Evolutionary conservation across 2,113 vertebrate genomes (phyloP).

Genomic region (Lutjanus erythropterus): DNA sequence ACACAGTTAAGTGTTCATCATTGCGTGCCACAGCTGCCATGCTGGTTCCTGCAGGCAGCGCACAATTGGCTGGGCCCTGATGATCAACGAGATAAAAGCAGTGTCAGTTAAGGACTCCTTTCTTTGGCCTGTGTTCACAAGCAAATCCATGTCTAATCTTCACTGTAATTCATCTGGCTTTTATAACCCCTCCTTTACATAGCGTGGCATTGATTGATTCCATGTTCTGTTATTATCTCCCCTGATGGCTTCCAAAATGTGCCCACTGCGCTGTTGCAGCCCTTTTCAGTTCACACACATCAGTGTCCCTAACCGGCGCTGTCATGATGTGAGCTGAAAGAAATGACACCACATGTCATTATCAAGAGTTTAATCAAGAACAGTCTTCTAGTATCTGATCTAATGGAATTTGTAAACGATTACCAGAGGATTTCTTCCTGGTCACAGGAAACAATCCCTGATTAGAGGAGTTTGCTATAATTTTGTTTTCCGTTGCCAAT

Average conservation of each 20-base stretch:
- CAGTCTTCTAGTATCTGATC: conserved; percentile 10
- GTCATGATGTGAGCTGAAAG: background rate
- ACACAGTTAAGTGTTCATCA: conserved; percentile 49
- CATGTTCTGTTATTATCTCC: conserved; percentile 46
- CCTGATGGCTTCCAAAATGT: conserved; percentile 27
- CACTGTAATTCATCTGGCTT: conserved; percentile 38
- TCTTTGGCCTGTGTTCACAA: conserved; percentile 55
- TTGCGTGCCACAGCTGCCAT: conserved; percentile 37
- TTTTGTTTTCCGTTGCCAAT: conserved; percentile 7
- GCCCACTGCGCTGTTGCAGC: background rate
- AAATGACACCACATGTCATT: conserved; percentile 18
- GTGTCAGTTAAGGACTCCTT: conserved; percentile 33
- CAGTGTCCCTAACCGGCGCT: background rate
- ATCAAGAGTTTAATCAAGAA: background rate
- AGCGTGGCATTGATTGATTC: conserved; percentile 45
- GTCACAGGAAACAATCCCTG: conserved; percentile 2
- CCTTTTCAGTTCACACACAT: conserved; percentile 11
- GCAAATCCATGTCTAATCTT: conserved; percentile 71
- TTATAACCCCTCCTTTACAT: conserved; percentile 56
- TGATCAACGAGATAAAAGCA: conserved; percentile 69
- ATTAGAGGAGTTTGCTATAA: conserved; percentile 17
- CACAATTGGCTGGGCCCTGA: conserved; percentile 42
- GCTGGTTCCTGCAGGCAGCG: conserved; percentile 44
- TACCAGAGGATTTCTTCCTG: conserved; percentile 10
- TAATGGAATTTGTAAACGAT: conserved; percentile 15